phyloP scores from a whole-genome alignment of 1,140 invertebrate genomes.

The Varroa destructor region DNA sequence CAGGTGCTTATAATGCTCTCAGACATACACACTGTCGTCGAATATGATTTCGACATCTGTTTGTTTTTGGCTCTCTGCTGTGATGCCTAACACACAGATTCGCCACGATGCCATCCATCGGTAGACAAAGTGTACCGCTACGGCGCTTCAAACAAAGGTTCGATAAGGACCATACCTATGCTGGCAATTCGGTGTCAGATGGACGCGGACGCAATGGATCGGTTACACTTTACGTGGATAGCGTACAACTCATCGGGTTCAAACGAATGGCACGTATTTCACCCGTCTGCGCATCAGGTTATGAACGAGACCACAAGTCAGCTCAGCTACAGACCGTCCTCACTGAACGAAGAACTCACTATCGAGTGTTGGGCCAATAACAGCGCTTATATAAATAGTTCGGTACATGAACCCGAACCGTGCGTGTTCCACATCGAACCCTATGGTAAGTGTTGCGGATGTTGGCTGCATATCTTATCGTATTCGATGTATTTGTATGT shows the following conservation, averaged over 20 bases:
- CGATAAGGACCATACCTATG: not conserved
- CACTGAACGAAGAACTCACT: conserved; percentile 10
- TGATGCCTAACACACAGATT: not conserved
- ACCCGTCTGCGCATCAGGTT: conserved; percentile 6
- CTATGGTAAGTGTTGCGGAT: not conserved
- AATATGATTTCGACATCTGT: no score
- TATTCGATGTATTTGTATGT: no score
- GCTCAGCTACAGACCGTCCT: conserved; percentile 7
- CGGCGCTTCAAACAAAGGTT: not conserved
- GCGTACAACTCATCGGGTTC: conserved; percentile 19
- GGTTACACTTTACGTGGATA: conserved; percentile 12
- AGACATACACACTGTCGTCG: no score
- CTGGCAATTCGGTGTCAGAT: conserved; percentile 18
- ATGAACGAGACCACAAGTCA: conserved; percentile 14
- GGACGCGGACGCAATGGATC: conserved; percentile 17
- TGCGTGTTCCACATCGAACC: conserved; percentile 27
- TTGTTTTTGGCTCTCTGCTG: no score
- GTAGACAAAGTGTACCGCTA: conserved; percentile 13
- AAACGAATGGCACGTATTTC: not conserved
- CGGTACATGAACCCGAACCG: not conserved
- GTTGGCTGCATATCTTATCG: no score
- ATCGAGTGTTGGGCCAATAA: conserved; percentile 26
- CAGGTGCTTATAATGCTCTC: no score
- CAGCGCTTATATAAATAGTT: conserved; percentile 8
- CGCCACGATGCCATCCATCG: conserved; percentile 7